Conservation (phyloP, 2,797 vertebrate genomes). For the Acridotheres tristis region DNA sequence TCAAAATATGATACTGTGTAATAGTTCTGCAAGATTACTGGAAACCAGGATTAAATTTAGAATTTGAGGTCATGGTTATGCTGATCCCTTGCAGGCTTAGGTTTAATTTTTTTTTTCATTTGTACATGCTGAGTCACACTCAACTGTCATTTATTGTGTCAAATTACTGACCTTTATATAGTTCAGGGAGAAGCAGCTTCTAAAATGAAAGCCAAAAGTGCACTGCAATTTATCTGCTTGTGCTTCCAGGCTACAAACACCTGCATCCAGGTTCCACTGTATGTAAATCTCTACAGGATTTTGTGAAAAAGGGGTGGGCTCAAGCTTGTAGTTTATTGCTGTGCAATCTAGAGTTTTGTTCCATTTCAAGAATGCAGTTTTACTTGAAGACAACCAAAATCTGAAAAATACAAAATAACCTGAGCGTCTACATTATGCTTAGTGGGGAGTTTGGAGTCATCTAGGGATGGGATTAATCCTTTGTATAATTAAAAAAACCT, state of each 20-base stretch:
- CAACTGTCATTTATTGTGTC: not conserved
- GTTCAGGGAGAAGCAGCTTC: not conserved
- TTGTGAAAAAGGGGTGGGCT: not conserved
- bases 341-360: not conserved
- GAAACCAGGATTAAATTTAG: not conserved
- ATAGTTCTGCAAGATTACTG: not conserved
- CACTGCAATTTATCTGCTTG: not conserved
- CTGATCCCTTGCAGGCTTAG: not conserved
- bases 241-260: not conserved
- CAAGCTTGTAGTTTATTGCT: not conserved
- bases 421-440: not conserved
- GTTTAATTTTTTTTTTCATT: not conserved
- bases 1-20: not conserved
- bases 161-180: slow-evolving; percentile 50
- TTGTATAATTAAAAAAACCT: not conserved
- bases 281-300: not conserved
- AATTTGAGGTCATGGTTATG: not conserved
- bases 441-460: not conserved
- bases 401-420: not conserved
- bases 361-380: not conserved
- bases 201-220: not conserved
- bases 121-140: not conserved
- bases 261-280: not conserved
- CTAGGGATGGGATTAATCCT: not conserved
- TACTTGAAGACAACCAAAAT: not conserved